phyloP scores from a whole-genome alignment of 2,113 vertebrate genomes.

The Mixornis gularis region DNA sequence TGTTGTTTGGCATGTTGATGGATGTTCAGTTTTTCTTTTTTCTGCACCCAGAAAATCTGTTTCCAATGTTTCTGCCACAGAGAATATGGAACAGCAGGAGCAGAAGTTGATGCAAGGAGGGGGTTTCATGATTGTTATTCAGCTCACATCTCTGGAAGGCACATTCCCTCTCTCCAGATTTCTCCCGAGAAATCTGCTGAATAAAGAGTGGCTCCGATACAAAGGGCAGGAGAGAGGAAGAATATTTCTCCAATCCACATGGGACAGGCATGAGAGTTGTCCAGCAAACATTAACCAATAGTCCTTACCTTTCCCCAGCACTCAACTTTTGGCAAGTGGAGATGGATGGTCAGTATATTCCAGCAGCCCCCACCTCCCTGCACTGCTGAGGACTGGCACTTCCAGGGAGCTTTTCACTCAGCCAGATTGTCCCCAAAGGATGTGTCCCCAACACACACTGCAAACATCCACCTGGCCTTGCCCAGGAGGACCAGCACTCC shows the following conservation, averaged over 20 bases:
- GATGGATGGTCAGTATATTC: rapidly evolving
- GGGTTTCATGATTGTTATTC: slow-evolving; percentile 52
- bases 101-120: slow-evolving; percentile 10
- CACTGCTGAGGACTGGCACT: neutral
- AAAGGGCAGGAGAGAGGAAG: neutral
- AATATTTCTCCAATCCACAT: slow-evolving; percentile 3
- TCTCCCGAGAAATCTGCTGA: slow-evolving; percentile 55
- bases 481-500: neutral
- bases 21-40: neutral
- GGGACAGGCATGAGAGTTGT: neutral
- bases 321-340: neutral
- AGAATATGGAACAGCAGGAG: slow-evolving; percentile 45
- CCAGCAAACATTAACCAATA: neutral
- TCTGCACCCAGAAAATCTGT: slow-evolving; percentile 57
- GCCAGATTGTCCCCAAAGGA: rapidly evolving
- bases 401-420: neutral
- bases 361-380: neutral
- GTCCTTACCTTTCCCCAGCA: neutral
- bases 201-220: slow-evolving; percentile 15
- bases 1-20: neutral
- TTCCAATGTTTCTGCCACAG: slow-evolving; percentile 51
- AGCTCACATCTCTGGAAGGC: slow-evolving; percentile 39
- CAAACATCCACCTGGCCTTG: neutral
- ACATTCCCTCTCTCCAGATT: slow-evolving; percentile 43
- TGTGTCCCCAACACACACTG: rapidly evolving